Evolutionary conservation across 2,797 vertebrate genomes (phyloP), one percentile per base, ranked within the genome.

Genomic region (Labroides dimidiatus): DNA sequence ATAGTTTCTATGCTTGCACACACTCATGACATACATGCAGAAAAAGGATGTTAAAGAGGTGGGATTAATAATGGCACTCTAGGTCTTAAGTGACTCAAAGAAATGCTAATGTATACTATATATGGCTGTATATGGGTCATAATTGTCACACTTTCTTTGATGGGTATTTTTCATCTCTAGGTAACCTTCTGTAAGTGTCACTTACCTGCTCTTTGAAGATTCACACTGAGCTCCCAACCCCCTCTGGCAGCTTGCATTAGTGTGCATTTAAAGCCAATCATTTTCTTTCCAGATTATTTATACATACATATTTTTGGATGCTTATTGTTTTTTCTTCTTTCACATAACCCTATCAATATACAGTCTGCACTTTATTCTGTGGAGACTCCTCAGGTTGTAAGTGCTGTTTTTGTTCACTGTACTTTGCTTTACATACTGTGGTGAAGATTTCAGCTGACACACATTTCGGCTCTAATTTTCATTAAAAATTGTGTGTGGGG

Each of bases 141-240:
- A 75, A 69, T 21, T 72, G 76, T 70, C 55, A 70, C 41, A 53
- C 20, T 55, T 61, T 47, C 53, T 62, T 66, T 77, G 75, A 85
- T 73, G 66, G 62, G 80, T 87, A 62, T 66, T 77, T 53, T 66
- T 71, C n/a, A 69, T 84, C 68, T 74, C 45, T 62, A 59, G 57
- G 66, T 81, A 76, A 76, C 83, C 68, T 69, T 81, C 49, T 78
- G 75, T 43, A 45, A 72, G 64, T 68, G n/a, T 69, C 42, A 80
- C 39, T 75, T 82, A 66, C 20, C 64, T 68, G 41, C 70, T 71
- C 72, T 69, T 71, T 78, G 72, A 74, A 76, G 71, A 66, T 73
- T 72, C 63, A 13, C 53, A 67, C 44, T 44, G 39, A 78, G 39
- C 62, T 37, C 33, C 57, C 21, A 56, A 4, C 57, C 50, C 51